phyloP scores from a whole-genome alignment of 1,140 invertebrate genomes.

The Pygmarrhopalites habei region DNA sequence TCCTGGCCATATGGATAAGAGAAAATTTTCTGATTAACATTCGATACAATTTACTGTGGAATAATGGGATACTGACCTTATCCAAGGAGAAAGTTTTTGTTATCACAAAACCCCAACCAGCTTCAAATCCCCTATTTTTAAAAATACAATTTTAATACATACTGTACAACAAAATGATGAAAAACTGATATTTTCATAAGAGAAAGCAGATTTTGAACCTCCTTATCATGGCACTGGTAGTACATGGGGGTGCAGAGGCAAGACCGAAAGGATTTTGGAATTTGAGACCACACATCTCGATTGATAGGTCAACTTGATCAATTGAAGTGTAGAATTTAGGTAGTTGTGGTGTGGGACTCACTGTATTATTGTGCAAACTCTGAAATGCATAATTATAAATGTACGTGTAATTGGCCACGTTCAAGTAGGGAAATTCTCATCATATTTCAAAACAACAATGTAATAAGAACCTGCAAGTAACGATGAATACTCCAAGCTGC shows the following conservation, averaged over 20 bases:
- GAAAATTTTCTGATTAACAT: not conserved
- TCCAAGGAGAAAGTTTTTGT: constrained; percentile 94
- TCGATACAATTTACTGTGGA: not conserved
- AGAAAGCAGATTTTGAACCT: no score
- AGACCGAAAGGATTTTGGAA: constrained; percentile 97
- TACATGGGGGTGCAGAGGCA: constrained; percentile 93
- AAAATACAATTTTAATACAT: no score
- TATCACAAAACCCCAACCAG: constrained; percentile 92
- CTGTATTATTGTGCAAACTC: no score
- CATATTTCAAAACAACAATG: not conserved
- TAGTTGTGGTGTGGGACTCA: constrained; percentile 60
- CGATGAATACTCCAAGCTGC: constrained; percentile 94
- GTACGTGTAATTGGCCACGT: no score
- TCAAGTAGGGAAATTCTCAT: no score
- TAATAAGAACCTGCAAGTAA: constrained; percentile 71
- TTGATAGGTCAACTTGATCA: constrained; percentile 85
- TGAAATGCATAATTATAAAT: no score
- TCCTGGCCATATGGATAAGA: constrained; percentile 55
- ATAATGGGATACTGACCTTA: constrained; percentile 60
- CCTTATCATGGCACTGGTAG: constrained; percentile 88
- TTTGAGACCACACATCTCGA: constrained; percentile 83
- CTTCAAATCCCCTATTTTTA: constrained; percentile 89
- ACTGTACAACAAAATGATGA: no score
- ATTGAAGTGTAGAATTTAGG: constrained; percentile 90
- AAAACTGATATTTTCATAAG: no score